Evolutionary conservation across 2,888 invertebrate genomes (phyloP), one percentile per base, ranked within the genome.

Genomic region (Byasa hedistus): DNA sequence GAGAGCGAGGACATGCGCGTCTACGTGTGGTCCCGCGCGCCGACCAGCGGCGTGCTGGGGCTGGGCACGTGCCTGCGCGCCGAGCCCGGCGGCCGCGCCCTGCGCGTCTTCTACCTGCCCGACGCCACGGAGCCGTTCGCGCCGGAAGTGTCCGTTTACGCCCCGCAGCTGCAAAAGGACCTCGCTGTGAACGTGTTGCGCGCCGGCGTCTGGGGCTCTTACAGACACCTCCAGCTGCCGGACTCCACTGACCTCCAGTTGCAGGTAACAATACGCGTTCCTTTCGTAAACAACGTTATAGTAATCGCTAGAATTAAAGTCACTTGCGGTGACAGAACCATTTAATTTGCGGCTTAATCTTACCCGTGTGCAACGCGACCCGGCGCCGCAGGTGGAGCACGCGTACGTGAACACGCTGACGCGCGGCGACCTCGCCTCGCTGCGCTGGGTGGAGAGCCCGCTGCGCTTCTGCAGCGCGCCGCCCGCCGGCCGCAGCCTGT

Each of bases 351-450:
- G 48, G n/a, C 4, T n/a, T 4, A 48, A 48, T 48, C 48, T 48
- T n/a, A 4, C n/a, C n/a, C 19, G 48, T 17, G 7, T 32, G 32
- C 10, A 32, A 32, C 21, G 21, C 21, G 52, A 21, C 21, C 21
- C 36, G 94, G 32, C n/a, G 39, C 32, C 10, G 57, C 93, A 94
- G 83, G 96, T 97, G 65, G 96, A 98, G 82, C 97, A 98, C 89
- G 99, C 99, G 19, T 99, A 98, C 87, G 96, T 99, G 61, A 99
- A 99, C 89, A 96, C 98, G 1, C 85, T 98, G 74, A 95, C 95
- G 21, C 94, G 98, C 80, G 99, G 99, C 66, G 99, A 99, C 90
- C 93, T 99, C 73, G 95, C 98, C 23, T 98, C 93, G 98, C 73
- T 94, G 95, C 78, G 99, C 97, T 99, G 97, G 99, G 80, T 98